Evolutionary conservation across 2,888 invertebrate genomes (phyloP), one percentile per base, ranked within the genome.

Genomic region (Chrysolina americana): DNA sequence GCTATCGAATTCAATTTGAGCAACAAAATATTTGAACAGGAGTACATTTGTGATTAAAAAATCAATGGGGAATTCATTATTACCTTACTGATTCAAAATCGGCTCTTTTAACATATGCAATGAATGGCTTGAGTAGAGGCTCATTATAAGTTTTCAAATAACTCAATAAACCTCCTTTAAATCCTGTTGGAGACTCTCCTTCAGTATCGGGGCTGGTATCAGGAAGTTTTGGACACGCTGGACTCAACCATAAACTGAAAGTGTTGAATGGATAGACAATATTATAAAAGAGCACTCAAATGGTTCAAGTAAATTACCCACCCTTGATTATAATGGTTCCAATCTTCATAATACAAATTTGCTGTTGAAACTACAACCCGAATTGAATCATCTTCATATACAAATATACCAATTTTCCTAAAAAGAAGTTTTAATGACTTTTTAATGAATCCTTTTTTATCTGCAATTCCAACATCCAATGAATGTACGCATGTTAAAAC

Each of bases 311-410:
- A n/a, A n/a, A 28, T 5, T 17, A 76, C 53, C 87, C 86, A 95
- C 92, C 97, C 97, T 88, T 99, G 98, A 0, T 97, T 96, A 81
- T 97, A 93, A 86, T 98, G 95, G 83, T 95, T 93, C 98, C 98
- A 99, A 87, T 99, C 98, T 78, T 94, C 94, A 28, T 93, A 90
- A 80, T 98, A 95, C 4, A 98, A 89, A 89, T 99, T 99, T 0
- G 98, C 97, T 0, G 98, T 98, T 0, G 95, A 96, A 44, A 98
- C 92, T 0, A 97, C 93, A 8, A 98, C 92, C 13, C 98, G 89
- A 69, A 98, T 88, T 0, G 96, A 95, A 0, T 93, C 91, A 82
- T 97, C 94, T 76, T 91, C 93, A 83, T 98, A 98, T 65, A 93
- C 92, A 0, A 98, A 89, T 0, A 98, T 86, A 91, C 96, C 96